Evolutionary conservation across 2,888 invertebrate genomes (phyloP).

Genomic region (Camptogramma bilineatum): DNA sequence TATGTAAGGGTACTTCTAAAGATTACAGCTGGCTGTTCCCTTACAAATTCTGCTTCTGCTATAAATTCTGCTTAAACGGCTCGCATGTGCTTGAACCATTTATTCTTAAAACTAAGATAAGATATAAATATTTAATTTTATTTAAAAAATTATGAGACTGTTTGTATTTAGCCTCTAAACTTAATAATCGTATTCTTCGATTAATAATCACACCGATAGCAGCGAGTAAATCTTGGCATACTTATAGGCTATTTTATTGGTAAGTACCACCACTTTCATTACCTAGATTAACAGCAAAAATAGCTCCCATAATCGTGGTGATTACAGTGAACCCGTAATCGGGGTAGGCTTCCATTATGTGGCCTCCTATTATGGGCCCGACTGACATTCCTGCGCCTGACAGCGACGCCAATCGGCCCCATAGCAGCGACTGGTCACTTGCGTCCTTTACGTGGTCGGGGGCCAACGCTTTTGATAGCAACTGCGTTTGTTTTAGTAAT

Average conservation of each 20-base stretch:
- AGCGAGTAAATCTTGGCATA: too few species aligned
- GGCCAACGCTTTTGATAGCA: constrained; percentile 84
- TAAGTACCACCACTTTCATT: too few species aligned
- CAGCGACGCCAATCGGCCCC: constrained; percentile 85
- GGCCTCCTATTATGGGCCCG: constrained; percentile 87
- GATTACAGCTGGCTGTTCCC: background rate
- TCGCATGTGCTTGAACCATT: background rate
- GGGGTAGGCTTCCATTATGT: constrained; percentile 76
- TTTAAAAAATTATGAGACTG: constrained; percentile 20
- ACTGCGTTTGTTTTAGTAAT: constrained; percentile 87
- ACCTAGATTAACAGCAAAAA: constrained; percentile 57
- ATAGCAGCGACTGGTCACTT: constrained; percentile 75
- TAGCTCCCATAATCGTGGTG: constrained; percentile 53
- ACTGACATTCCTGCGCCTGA: constrained; percentile 87
- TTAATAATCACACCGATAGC: constrained; percentile 65
- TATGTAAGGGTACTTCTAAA: background rate
- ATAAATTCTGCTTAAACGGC: background rate
- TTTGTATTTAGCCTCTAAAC: constrained; percentile 46
- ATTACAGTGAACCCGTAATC: constrained; percentile 81
- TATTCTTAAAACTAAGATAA: background rate
- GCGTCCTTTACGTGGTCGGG: constrained; percentile 81
- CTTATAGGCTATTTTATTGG: too few species aligned
- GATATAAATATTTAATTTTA: background rate
- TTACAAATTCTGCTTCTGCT: too few species aligned
- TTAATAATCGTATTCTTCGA: constrained; percentile 47